Evolutionary conservation across 2,797 vertebrate genomes (phyloP), one percentile per base, ranked within the genome.

Genomic region (Poecile montanus): DNA sequence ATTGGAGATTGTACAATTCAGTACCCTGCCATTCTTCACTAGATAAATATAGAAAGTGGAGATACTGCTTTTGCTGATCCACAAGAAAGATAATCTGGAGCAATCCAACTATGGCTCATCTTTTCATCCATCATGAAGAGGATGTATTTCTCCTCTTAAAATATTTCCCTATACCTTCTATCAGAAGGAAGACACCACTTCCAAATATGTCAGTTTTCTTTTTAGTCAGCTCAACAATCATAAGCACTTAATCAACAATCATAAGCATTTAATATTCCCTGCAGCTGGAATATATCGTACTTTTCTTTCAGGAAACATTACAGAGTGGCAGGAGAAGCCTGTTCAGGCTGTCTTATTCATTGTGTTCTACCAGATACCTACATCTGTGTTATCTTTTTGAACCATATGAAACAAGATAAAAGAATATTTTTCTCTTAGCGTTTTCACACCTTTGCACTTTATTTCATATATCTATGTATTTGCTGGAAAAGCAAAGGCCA

Each of bases 391-490:
- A 93, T 86, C 66, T 88, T 89, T 96, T 92, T 30, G n/a, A 94
- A 78, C 20, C 18, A 6, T 29, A 85, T 75, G 54, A 87, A 93
- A 89, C 85, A 92, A 93, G 78, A 84, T 92, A 93, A 96, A 94
- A 94, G 27, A 85, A 73, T 67, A 95, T 86, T 96, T 97, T 94
- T 91, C 90, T 88, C 84, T 87, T 48, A 84, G 63, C 54, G 2
- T 68, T 93, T 93, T 89, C 58, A 73, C 90, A 83, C 61, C 66
- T 96, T 94, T 94, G 75, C 79, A 83, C 88, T 95, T 95, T 60
- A 79, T 77, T 90, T 83, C 74, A 86, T 91, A 68, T 60, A 80
- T 88, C 60, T 79, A 19, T 62, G 47, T 74, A 73, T 86, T 63
- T 65, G 34, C 68, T 79, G 63, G 70, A 61, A 89, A 92, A 89